phyloP scores from a whole-genome alignment of 1,140 invertebrate species.

The Pogonomyrmex barbatus region DNA sequence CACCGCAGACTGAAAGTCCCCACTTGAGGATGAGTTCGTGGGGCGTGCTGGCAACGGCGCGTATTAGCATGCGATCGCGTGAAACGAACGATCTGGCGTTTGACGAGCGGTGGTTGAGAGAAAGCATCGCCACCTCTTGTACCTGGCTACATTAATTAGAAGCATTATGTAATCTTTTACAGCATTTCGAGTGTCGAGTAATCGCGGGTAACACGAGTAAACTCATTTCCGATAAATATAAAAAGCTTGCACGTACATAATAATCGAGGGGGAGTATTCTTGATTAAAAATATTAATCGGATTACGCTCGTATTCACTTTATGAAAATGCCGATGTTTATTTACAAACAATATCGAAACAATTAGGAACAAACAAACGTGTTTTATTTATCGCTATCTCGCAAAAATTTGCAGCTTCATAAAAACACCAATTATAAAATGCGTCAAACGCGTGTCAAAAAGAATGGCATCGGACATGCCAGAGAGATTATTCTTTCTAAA shows the following conservation, averaged over 20 bases:
- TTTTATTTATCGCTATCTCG: slow-evolving; percentile 1
- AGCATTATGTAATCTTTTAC: background rate
- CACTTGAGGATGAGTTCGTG: slow-evolving; percentile 56
- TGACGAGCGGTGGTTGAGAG: background rate
- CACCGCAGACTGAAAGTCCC: slow-evolving; percentile 73
- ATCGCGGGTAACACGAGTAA: background rate
- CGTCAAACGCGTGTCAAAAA: background rate
- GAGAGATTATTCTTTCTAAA: slow-evolving; percentile 6
- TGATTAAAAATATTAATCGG: slow-evolving; percentile 21
- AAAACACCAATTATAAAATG: background rate
- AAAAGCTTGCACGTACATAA: background rate
- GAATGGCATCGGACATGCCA: background rate
- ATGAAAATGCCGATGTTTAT: background rate
- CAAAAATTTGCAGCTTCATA: background rate
- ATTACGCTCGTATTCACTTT: background rate
- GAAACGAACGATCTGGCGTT: slow-evolving; percentile 52
- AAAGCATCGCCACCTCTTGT: background rate
- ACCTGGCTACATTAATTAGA: background rate
- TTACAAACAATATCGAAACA: background rate
- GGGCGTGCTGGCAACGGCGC: slow-evolving; percentile 41
- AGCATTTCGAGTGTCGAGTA: background rate
- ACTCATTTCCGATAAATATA: slow-evolving; percentile 11
- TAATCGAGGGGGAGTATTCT: background rate
- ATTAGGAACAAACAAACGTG: background rate
- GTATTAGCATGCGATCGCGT: slow-evolving; percentile 30